These are phyloP conservation scores for Intellagama lesueurii DNA, from an alignment of 2,797 vertebrate species.

Conservation along the genomic window DNA sequence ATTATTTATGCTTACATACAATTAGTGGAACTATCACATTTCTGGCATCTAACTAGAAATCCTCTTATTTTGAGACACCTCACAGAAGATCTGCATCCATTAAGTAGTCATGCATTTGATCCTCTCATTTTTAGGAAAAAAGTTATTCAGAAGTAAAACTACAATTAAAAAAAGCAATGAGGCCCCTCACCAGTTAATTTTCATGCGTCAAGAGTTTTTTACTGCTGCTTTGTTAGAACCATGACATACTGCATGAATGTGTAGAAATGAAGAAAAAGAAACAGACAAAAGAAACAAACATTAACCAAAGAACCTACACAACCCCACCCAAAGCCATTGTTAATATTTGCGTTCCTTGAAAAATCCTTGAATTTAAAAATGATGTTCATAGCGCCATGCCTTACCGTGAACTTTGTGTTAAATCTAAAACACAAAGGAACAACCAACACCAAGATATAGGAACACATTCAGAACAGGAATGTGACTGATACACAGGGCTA, in stretches of 20 bases:
- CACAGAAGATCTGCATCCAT: slow-evolving; percentile 85
- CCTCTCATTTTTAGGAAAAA: slow-evolving; percentile 76
- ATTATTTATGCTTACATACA: slow-evolving; percentile 81
- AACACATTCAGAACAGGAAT: slow-evolving; percentile 73
- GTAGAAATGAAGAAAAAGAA: slow-evolving; percentile 89
- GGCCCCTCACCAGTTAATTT: slow-evolving; percentile 89
- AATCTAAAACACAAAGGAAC: slow-evolving; percentile 79
- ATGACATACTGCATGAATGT: slow-evolving; percentile 89
- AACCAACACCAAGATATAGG: slow-evolving; percentile 75
- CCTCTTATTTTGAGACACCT: slow-evolving; percentile 81
- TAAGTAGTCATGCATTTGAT: slow-evolving; percentile 85
- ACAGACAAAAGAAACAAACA: slow-evolving; percentile 89
- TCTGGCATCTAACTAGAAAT: slow-evolving; percentile 80
- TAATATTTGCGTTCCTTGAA: slow-evolving; percentile 80
- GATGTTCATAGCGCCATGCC: slow-evolving; percentile 74
- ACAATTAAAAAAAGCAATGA: slow-evolving; percentile 86
- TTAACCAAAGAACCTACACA: slow-evolving; percentile 85
- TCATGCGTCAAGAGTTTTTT: slow-evolving; percentile 88
- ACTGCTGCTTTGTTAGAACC: slow-evolving; percentile 89
- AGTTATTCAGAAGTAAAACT: slow-evolving; percentile 82
- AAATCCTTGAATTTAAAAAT: slow-evolving; percentile 73
- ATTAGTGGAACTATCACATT: slow-evolving; percentile 82
- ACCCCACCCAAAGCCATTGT: slow-evolving; percentile 76
- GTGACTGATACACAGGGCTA: slow-evolving; percentile 66
- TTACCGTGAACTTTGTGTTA: slow-evolving; percentile 81